Evolutionary conservation across 2,113 vertebrate species (phyloP).

Genomic region (Cyprinodon variegatus): DNA sequence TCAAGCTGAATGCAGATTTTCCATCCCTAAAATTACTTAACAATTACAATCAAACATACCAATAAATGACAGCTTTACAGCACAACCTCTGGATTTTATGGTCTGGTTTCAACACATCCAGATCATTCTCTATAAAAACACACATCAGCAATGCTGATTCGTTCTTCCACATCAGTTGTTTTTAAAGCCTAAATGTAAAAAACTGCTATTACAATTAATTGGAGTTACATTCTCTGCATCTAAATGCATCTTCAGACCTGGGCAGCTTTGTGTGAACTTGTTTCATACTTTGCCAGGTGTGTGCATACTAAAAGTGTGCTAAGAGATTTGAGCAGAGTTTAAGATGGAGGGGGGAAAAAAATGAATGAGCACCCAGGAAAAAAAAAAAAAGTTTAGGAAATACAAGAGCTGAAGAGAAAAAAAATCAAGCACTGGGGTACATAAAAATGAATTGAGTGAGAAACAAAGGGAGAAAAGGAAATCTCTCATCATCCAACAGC

Average conservation of each 20-base stretch:
- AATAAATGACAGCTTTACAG: slow-evolving; percentile 16
- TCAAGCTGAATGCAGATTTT: slow-evolving; percentile 9
- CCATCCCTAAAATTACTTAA: slow-evolving; percentile 14
- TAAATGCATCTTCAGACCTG: slow-evolving; percentile 35
- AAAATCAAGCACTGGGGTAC: slow-evolving; percentile 1
- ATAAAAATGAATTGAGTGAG: slow-evolving; percentile 11
- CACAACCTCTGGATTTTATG: slow-evolving; percentile 5
- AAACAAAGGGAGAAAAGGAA: slow-evolving; percentile 22
- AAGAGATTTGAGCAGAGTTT: not conserved
- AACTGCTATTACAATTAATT: slow-evolving; percentile 39
- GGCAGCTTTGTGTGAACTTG: slow-evolving; percentile 36
- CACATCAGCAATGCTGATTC: not conserved
- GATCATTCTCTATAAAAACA: not conserved
- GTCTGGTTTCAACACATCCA: slow-evolving; percentile 19
- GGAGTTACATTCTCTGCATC: slow-evolving; percentile 42
- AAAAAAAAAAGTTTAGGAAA: not conserved
- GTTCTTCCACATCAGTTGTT: slow-evolving; percentile 10
- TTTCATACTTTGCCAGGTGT: not conserved
- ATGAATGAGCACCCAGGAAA: not conserved
- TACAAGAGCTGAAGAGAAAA: slow-evolving; percentile 2
- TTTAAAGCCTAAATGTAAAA: slow-evolving; percentile 33
- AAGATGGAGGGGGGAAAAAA: not conserved
- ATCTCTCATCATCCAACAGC: slow-evolving; percentile 51
- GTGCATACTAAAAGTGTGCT: not conserved
- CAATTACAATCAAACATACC: slow-evolving; percentile 14